These are phyloP conservation scores for Clarias macrocephalus DNA, from an alignment of 2,113 vertebrate genomes.

Conservation along the genomic window DNA sequence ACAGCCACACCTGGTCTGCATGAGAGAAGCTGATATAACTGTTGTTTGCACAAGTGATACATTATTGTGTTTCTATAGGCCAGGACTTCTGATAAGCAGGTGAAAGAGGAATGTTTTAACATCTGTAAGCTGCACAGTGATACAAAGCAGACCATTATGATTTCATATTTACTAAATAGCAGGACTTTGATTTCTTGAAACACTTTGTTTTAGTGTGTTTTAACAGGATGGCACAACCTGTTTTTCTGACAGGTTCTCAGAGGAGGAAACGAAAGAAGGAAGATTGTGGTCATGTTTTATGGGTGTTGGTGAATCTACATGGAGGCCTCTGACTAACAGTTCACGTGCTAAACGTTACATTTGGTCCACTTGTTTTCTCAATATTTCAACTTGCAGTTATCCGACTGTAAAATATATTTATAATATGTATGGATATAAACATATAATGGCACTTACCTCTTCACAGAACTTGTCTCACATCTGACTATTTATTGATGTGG, in stretches of 20 bases:
- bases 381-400: not conserved
- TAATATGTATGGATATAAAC: no score
- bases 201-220: not conserved
- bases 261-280: conserved; percentile 40
- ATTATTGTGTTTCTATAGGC: not conserved
- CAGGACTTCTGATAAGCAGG: not conserved
- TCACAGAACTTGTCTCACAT: not conserved
- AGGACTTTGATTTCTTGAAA: not conserved
- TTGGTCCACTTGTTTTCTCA: not conserved
- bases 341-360: not conserved
- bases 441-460: not conserved
- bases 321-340: not conserved
- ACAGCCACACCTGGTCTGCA: not conserved
- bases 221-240: not conserved
- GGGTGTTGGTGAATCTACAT: not conserved
- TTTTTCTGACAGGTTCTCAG: not conserved
- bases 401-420: not conserved
- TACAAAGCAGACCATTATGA: not conserved
- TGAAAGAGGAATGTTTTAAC: not conserved
- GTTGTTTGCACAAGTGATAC: not conserved
- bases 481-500: conserved; percentile 20
- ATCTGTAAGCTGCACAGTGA: not conserved
- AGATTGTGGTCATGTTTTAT: not conserved
- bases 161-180: not conserved
- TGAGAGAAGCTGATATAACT: not conserved